A percentile compares a stretch with the other conserved stretches of the same genome.
Conservation (phyloP, 1,140 invertebrate genomes). For the Chironomus striatipennis region DNA sequence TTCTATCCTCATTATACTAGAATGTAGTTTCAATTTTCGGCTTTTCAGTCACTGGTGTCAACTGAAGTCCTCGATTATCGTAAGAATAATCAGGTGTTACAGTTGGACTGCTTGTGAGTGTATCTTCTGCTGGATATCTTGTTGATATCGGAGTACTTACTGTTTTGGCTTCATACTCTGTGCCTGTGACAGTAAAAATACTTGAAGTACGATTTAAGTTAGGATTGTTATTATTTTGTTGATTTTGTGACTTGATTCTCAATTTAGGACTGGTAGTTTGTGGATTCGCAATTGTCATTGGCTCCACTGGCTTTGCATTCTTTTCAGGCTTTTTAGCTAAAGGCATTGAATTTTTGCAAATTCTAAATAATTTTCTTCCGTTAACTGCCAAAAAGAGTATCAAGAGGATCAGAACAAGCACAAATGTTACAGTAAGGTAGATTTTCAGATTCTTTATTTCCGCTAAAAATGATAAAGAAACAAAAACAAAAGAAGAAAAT, state of each 20-base stretch:
- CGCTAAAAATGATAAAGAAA: background rate
- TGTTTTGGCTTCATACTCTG: slow-evolving; percentile 28
- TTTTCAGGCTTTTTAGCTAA: background rate
- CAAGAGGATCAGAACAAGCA: background rate
- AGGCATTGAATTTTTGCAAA: background rate
- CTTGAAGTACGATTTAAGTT: background rate
- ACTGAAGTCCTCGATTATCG: slow-evolving; percentile 37
- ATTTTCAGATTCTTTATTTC: background rate
- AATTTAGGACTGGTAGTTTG: background rate
- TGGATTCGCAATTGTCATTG: slow-evolving; percentile 5
- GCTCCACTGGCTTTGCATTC: background rate
- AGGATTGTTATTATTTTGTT: background rate
- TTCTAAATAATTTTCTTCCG: background rate
- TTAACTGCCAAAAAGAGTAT: background rate
- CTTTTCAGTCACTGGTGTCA: slow-evolving; percentile 34
- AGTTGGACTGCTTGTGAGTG: slow-evolving; percentile 27
- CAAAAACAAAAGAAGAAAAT: background rate
- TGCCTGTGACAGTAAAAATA: background rate
- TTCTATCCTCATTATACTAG: background rate
- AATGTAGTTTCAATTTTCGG: slow-evolving; percentile 25
- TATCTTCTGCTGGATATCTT: slow-evolving; percentile 38
- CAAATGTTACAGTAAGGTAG: background rate
- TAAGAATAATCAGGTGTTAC: slow-evolving; percentile 36
- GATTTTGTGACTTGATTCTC: background rate
- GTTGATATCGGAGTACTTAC: slow-evolving; percentile 37